Percentiles rank a stretch among this genome's conserved stretches.
phyloP scores from a whole-genome alignment of 2,888 invertebrate species.

The Cheilosia soror region DNA sequence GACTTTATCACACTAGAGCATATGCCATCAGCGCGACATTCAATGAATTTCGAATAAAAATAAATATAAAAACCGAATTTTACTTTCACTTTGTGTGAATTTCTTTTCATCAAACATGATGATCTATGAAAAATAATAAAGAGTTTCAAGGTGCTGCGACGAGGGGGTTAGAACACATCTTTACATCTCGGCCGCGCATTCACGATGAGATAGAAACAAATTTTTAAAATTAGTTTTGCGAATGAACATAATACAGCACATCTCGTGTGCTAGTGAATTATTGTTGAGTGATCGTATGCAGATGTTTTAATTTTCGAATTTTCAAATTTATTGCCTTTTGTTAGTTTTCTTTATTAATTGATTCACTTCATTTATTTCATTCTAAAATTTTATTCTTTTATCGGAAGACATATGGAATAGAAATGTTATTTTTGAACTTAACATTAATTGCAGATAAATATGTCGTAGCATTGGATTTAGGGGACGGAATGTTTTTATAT shows the following conservation, averaged over 20 bases:
- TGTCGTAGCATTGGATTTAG: no score
- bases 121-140: slow-evolving; percentile 5
- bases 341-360: background rate
- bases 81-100: background rate
- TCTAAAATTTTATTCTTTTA: slow-evolving; percentile 6
- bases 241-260: background rate
- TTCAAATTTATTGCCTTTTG: slow-evolving; percentile 1
- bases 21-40: slow-evolving; percentile 22
- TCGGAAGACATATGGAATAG: no score
- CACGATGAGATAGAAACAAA: background rate
- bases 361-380: slow-evolving; percentile 4
- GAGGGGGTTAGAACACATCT: background rate
- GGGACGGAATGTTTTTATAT: no score
- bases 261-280: slow-evolving; percentile 46
- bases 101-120: slow-evolving; percentile 9
- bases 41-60: slow-evolving; percentile 44
- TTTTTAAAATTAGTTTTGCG: slow-evolving; percentile 23
- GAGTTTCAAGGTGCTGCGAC: slow-evolving; percentile 18
- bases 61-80: slow-evolving; percentile 21
- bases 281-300: slow-evolving; percentile 33
- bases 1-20: slow-evolving; percentile 25
- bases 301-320: slow-evolving; percentile 17
- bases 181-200: background rate
- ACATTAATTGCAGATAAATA: no score
- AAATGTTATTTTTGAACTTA: no score